Conservation (phyloP, 2,888 invertebrate species). For the Drosophila austrosaltans region DNA sequence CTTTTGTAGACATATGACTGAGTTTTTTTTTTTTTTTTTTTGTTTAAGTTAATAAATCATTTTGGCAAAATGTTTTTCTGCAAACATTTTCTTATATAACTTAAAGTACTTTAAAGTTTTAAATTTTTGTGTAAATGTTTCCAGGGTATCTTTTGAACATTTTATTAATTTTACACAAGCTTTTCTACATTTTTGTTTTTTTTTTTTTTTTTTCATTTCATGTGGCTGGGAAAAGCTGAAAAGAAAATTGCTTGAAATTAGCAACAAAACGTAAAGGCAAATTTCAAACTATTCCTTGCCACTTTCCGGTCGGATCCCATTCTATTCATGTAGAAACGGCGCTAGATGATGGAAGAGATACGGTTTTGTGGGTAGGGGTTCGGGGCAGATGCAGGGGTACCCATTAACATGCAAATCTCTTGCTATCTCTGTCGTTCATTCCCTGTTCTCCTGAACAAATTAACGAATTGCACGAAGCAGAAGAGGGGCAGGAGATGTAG, state of each 20-base stretch:
- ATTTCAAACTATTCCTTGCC: not conserved
- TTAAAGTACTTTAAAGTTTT: too few relatives aligned
- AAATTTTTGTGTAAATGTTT: too few relatives aligned
- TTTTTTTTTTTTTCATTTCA: not conserved
- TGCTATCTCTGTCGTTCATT: not conserved
- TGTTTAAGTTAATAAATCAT: too few relatives aligned
- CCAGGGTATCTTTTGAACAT: not conserved
- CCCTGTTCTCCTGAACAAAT: conserved; percentile 39
- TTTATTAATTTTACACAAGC: not conserved
- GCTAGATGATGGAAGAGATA: not conserved
- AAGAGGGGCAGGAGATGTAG: conserved; percentile 19
- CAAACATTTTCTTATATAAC: too few relatives aligned
- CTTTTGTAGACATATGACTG: too few relatives aligned
- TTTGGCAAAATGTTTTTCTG: too few relatives aligned
- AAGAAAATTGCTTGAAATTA: conserved; percentile 19
- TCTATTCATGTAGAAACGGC: not conserved
- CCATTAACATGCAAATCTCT: conserved; percentile 33
- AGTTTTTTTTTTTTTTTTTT: too few relatives aligned
- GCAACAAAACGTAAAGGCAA: conserved; percentile 12
- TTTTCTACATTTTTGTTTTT: not conserved
- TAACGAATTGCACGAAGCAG: conserved; percentile 34
- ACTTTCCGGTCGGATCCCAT: not conserved
- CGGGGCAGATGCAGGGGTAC: not conserved
- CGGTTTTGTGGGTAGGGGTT: not conserved
- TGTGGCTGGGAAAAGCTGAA: conserved; percentile 8